phyloP scores from a whole-genome alignment of 2,113 vertebrate genomes.

The Dipodomys merriami region DNA sequence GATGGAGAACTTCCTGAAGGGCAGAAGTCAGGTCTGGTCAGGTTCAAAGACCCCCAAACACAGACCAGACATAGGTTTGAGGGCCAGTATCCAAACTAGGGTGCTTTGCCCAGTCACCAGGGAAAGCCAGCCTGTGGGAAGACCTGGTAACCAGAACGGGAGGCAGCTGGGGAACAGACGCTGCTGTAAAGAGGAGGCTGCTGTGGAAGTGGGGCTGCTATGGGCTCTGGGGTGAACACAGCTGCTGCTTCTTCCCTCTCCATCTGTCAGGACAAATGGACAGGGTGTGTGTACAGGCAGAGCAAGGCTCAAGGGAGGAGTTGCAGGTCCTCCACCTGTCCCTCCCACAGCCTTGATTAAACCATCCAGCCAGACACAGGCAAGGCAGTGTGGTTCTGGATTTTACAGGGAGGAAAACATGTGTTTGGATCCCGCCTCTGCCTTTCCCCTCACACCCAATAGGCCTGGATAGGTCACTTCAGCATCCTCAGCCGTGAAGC shows the following conservation, averaged over 20 bases:
- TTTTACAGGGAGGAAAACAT: background rate
- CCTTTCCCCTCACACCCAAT: rapidly evolving
- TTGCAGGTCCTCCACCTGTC: too few species aligned
- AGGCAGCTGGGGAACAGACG: background rate
- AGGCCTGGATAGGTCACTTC: rapidly evolving
- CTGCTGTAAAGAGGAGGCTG: background rate
- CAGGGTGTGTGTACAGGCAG: background rate
- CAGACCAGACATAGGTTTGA: too few species aligned
- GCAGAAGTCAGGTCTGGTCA: background rate
- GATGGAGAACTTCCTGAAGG: background rate
- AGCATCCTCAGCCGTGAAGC: rapidly evolving
- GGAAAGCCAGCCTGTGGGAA: background rate
- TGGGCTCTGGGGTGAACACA: rapidly evolving
- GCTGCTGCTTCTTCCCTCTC: background rate
- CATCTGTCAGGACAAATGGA: too few species aligned
- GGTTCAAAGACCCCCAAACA: too few species aligned
- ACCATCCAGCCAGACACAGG: background rate
- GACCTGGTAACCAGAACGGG: background rate
- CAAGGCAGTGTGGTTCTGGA: rapidly evolving
- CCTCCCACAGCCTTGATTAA: too few species aligned
- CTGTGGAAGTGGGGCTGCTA: too few species aligned
- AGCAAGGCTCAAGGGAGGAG: background rate
- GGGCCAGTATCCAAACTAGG: too few species aligned
- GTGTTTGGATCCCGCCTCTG: background rate
- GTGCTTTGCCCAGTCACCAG: background rate